These are phyloP conservation scores for Agelastica alni DNA, from an alignment of 2,888 invertebrate species.

Conservation along the genomic window DNA sequence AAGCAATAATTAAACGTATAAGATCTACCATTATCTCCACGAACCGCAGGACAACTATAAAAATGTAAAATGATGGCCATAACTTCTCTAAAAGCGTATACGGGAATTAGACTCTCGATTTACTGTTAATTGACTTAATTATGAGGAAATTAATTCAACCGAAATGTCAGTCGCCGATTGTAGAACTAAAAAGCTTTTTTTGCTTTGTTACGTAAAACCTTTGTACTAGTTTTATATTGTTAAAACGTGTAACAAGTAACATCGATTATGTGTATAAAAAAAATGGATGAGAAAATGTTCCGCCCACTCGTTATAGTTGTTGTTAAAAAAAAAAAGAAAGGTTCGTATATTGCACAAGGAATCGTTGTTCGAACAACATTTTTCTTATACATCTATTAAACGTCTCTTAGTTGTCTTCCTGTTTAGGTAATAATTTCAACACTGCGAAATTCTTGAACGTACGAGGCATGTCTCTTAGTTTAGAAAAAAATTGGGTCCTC, in stretches of 20 bases:
- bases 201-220: constrained; percentile 3
- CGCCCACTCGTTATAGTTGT: background rate
- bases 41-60: background rate
- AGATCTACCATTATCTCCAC: background rate
- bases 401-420: too few species aligned
- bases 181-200: constrained; percentile 4
- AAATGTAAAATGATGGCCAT: background rate
- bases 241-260: background rate
- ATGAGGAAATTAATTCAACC: background rate
- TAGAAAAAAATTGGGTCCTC: too few species aligned
- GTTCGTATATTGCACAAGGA: too few species aligned
- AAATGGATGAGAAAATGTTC: background rate
- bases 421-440: too few species aligned
- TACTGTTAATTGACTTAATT: background rate
- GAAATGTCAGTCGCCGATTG: background rate
- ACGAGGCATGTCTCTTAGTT: too few species aligned
- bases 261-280: too few species aligned
- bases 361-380: too few species aligned
- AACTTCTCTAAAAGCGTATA: constrained; percentile 2
- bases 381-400: too few species aligned
- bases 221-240: background rate
- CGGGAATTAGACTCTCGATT: background rate
- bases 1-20: background rate
- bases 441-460: too few species aligned
- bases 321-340: background rate